Base-by-base conservation (phyloP, 2,113 vertebrate species). In the Rhombomys opimus region DNA sequence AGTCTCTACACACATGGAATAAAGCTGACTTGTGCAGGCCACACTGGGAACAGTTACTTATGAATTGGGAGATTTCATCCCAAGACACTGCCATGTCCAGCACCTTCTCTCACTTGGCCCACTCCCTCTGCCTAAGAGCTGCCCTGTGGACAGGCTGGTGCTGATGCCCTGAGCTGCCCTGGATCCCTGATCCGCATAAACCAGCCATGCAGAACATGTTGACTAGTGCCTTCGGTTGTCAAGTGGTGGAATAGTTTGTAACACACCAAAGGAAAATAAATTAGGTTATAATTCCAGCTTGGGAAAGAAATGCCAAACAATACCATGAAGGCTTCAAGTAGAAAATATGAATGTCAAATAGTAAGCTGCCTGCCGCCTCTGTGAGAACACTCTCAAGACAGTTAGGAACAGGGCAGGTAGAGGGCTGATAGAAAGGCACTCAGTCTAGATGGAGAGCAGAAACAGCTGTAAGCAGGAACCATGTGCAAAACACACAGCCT, bases 291-390 rank as follows among this genome's bases (percentile, higher is more conserved):
- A 30, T 23, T 91, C 52, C 2, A 23, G 23, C 10, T 75, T n/a
- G n/a, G 46, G 61, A 25, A 94, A 50, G 84, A 61, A 20, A 73
- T 14, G 13, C 77, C 68, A 93, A 32, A 89, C 87, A 89, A 91
- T 2, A 0, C 41, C 57, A 75, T 82, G 23, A 95, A 94, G 41
- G 87, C 35, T 30, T 63, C 8, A 68, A 23, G 18, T 67, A 59
- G 87, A 46, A 95, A 95, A 72, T 12, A 75, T 0, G 23, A 85
- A 90, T 12, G 13, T 3, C 17, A 54, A 86, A 41, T 5, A 70
- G 59, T 89, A 32, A 38, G 35, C 27, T 75, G 25, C 75, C 41
- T 87, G 41, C 41, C 2, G 75, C 52, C 63, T 78, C 22, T 41
- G 22, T 54, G 46, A n/a, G 17, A 57, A 61, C n/a, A 27, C 27